A percentile compares a stretch with the other conserved stretches of the same genome.
phyloP scores from a whole-genome alignment of 2,113 vertebrate genomes.

The Dermatemys mawii region DNA sequence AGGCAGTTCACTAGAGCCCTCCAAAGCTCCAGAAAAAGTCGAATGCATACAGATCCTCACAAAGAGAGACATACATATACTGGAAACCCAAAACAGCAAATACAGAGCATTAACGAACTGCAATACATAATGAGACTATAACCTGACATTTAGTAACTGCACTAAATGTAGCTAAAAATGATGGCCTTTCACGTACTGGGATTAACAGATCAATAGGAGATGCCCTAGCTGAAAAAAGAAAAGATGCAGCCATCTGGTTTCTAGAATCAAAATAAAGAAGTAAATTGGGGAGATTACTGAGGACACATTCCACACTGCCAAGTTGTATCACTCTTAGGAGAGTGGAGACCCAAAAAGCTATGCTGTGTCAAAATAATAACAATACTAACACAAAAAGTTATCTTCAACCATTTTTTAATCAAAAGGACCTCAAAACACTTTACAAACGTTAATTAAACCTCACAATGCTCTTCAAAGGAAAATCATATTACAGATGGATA shows the following conservation, averaged over 20 bases:
- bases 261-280: slow-evolving; percentile 28
- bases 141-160: neutral
- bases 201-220: slow-evolving; percentile 47
- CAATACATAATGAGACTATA: neutral
- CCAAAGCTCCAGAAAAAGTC: slow-evolving; percentile 7
- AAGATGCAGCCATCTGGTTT: slow-evolving; percentile 22
- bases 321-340: neutral
- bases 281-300: neutral
- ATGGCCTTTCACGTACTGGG: neutral
- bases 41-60: slow-evolving; percentile 25
- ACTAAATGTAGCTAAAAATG: neutral
- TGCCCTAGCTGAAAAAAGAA: slow-evolving; percentile 12
- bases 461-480: neutral
- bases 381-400: neutral
- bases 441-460: slow-evolving; percentile 37
- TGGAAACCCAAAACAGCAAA: neutral
- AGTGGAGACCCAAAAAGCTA: neutral
- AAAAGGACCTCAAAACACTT: neutral
- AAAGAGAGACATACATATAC: neutral
- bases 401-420: slow-evolving; percentile 4
- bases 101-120: neutral
- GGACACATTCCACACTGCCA: neutral
- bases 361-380: neutral
- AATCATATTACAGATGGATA: slow-evolving; percentile 32
- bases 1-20: slow-evolving; percentile 30